A percentile compares a stretch with the other conserved stretches of the same genome.
Conservation (phyloP, 2,113 vertebrate species). For the Struthio camelus region DNA sequence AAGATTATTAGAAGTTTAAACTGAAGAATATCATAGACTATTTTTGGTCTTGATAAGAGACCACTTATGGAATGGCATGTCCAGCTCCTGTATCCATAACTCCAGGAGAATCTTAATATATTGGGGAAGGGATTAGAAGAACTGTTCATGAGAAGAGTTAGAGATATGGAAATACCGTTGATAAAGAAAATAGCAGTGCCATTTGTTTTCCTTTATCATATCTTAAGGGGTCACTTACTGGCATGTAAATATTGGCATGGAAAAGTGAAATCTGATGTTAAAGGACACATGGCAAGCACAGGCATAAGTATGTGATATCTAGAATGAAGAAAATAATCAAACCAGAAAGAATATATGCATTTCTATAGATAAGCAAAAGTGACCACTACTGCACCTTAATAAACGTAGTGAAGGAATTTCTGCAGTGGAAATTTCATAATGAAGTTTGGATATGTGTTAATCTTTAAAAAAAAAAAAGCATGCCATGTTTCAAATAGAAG, state of each 20-base stretch:
- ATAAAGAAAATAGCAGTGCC: not conserved
- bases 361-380: not conserved
- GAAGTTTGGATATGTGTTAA: not conserved
- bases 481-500: not conserved
- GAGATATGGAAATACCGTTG: not conserved
- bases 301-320: not conserved
- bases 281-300: not conserved
- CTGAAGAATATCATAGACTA: not conserved
- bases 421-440: not conserved
- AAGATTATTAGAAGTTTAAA: not conserved
- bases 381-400: not conserved
- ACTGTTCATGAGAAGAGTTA: not conserved
- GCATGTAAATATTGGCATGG: not conserved
- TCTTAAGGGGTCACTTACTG: not conserved
- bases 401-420: not conserved
- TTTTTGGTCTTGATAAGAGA: not conserved
- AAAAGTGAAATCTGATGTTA: slow-evolving; percentile 4
- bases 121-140: not conserved
- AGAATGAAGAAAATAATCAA: not conserved
- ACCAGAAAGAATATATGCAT: not conserved
- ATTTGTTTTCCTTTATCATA: not conserved
- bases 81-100: not conserved
- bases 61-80: not conserved
- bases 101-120: not conserved
- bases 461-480: not conserved